Base-by-base conservation (phyloP, 1,140 invertebrate species). In the Plectrocnemia conspersa region DNA sequence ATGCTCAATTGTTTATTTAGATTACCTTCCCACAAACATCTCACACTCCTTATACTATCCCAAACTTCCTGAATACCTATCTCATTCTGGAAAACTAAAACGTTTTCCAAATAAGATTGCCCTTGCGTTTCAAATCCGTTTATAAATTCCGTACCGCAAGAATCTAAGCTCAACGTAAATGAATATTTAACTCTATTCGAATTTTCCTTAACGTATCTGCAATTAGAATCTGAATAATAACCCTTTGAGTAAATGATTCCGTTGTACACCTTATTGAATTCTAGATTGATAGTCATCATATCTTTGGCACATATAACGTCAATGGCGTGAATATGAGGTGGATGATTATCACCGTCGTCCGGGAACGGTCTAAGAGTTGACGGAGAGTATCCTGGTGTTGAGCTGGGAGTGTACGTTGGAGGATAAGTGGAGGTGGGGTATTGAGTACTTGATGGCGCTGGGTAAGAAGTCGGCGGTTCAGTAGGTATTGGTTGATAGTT, bases 201-300 rank as follows among this genome's bases (percentile, higher is more conserved):
- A 64, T 87, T 86, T 62, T 82, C 79, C 46, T 70, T 71, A 1
- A 90, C 86, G 63, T 89, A 89, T 4, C 83, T 72, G 65, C 88
- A 90, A 33, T 83, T 79, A 0, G 81, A 78, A 50, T 80, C 79
- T 59, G 75, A 82, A 65, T 80, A 89, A 66, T 78, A 85, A 36
- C 87, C 87, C 77, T 90, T 89, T 0, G 87, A 88, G 61, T 91
- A 91, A 53, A 91, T 87, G 5, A 90, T 73, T 5, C 88, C 88
- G 59, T 88, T 79, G 62, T 88, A 91, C 19, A 68, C 68, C 54
- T 82, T 78, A 64, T 88, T 87, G 66, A 91, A 91, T 67, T 86
- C 84, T 2, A 90, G 79, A 42, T 84, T 82, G 35, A 91, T 88
- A 0, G 82, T 86, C 88, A 91, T 90, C 79, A 82, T 82, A 49